Percentiles rank a stretch among this genome's conserved stretches.
These are phyloP conservation scores for Nothobranchius kuhntae DNA, from an alignment of 2,113 vertebrate species.

Conservation along the genomic window DNA sequence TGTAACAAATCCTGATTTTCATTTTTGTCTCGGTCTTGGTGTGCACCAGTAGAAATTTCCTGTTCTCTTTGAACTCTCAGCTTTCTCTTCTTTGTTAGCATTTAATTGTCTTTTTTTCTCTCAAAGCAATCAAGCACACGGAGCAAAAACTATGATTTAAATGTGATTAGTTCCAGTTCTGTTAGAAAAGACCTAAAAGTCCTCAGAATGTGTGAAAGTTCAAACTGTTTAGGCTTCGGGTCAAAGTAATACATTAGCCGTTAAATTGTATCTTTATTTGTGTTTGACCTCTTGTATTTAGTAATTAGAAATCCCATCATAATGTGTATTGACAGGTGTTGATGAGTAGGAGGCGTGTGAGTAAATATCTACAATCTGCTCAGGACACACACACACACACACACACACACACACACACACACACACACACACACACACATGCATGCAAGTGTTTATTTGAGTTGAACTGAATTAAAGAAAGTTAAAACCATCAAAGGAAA, in stretches of 20 bases:
- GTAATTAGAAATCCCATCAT: conserved; percentile 13
- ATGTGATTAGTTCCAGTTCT: not conserved
- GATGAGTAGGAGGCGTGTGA: conserved; percentile 24
- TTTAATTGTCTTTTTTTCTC: not conserved
- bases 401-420: too few relatives aligned
- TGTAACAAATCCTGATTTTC: not conserved
- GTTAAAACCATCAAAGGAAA: not conserved
- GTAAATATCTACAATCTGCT: conserved; percentile 43
- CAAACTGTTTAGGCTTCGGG: conserved; percentile 23
- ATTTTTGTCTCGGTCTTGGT: too few relatives aligned
- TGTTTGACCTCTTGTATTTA: conserved; percentile 36
- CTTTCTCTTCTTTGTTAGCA: not conserved
- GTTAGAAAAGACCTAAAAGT: conserved; percentile 32
- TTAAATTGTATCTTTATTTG: conserved; percentile 22
- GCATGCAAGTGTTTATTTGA: too few relatives aligned
- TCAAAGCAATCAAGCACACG: conserved; percentile 18
- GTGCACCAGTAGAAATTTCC: too few relatives aligned
- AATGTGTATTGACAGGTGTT: conserved; percentile 10
- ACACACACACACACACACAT: too few relatives aligned
- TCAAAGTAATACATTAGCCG: conserved; percentile 41
- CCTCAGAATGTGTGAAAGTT: conserved; percentile 26
- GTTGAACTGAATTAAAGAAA: not conserved
- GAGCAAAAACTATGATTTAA: conserved; percentile 12
- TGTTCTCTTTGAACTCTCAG: too few relatives aligned
- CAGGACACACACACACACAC: too few relatives aligned